Base-by-base conservation (phyloP, 2,113 vertebrate species). In the Alectura lathami region DNA sequence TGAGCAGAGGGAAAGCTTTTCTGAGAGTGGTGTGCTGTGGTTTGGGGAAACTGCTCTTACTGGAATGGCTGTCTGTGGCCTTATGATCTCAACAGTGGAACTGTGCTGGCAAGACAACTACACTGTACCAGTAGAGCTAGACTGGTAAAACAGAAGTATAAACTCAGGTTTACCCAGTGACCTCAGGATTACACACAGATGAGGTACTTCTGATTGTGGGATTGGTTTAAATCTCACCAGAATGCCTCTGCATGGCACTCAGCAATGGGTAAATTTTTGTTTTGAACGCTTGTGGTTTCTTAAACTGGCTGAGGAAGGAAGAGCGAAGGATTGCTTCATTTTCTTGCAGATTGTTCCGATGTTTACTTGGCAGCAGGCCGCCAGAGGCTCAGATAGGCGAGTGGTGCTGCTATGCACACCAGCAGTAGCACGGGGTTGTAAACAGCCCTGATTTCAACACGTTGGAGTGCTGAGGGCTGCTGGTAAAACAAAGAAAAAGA, bases 311-410 rank as follows among this genome's bases (percentile, higher is more conserved):
- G 17, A 73, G 85, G 51, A 91, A 95, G 83, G 74, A 86, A 92
- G 77, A 63, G 0, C 0, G 82, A 75, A 67, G 59, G 17, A 53
- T 91, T 91, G 42, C 88, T 76, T 94, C 62, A 73, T 75, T 76
- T 66, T 88, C 51, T 48, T 88, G 69, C 47, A 70, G 60, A 36
- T 30, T 70, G 47, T 82, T 88, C 42, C 83, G 78, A 2, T 88
- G 8, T 94, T 72, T 51, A 15, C 34, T 53, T 77, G 53, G 82
- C 68, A 27, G 8, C 6, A 56, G 79, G 86, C 83, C 76, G n/a
- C 2, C 0, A 1, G 63, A 43, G 60, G 64, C 62, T 50, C 7
- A 6, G 32, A 11, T 27, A 14, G 40, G 38, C 7, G 1, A 59
- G 34, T 27, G 62, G n/a, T 26, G 2, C 30, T 34, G 62, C 57